These are phyloP conservation scores for Plemyria rubiginata DNA, from an alignment of 2,888 invertebrate species.

Conservation along the genomic window DNA sequence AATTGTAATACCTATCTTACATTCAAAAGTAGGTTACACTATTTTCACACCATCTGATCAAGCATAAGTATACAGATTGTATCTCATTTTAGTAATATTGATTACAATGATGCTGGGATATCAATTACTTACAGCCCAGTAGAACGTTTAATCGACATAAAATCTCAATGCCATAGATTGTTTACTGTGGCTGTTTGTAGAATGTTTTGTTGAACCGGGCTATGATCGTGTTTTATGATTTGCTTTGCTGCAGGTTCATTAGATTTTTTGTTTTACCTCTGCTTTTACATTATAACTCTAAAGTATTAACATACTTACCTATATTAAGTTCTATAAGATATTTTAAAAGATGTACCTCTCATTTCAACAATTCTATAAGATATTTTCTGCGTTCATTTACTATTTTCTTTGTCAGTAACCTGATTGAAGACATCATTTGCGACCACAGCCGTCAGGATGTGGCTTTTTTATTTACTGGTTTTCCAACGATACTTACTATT, in stretches of 20 bases:
- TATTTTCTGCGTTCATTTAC: neutral
- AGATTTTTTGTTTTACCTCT: no score
- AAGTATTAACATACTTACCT: no score
- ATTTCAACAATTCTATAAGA: neutral
- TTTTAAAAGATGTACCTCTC: neutral
- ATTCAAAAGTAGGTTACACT: constrained; percentile 6
- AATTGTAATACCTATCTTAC: constrained; percentile 1
- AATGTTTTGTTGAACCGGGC: no score
- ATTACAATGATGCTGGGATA: constrained; percentile 31
- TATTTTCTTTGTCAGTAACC: constrained; percentile 12
- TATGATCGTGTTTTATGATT: no score
- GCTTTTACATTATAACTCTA: no score
- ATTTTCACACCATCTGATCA: constrained; percentile 6
- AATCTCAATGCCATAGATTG: constrained; percentile 11
- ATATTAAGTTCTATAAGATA: no score
- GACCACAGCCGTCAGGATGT: constrained; percentile 45
- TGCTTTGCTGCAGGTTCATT: no score
- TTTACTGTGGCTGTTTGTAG: neutral
- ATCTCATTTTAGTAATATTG: constrained; percentile 28
- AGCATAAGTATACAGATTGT: constrained; percentile 14
- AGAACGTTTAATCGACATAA: constrained; percentile 1
- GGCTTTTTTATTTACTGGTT: constrained; percentile 39
- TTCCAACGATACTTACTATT: constrained; percentile 23
- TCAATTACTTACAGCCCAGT: constrained; percentile 22
- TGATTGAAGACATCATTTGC: constrained; percentile 36